Evolutionary conservation across 2,888 invertebrate genomes (phyloP), one percentile per base, ranked within the genome.

Genomic region (Patella caerulea): DNA sequence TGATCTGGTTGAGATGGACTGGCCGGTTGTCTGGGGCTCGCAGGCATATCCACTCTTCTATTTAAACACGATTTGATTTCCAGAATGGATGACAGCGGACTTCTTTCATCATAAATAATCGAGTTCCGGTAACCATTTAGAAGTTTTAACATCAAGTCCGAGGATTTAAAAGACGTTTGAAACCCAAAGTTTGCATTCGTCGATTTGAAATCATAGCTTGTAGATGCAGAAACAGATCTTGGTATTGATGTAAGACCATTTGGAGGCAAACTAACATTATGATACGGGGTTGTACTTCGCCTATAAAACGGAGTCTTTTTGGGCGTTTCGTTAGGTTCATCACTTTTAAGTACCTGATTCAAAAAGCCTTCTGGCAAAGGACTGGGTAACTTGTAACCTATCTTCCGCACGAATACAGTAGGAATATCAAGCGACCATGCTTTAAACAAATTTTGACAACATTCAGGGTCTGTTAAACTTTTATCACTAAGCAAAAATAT

Each of bases 321-420:
- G 14, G 12, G 19, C 11, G 12, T 24, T 24, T 24, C 24, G 19
- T 24, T 12, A 19, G 29, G 45, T 14, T n/a, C 72, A 17, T 72
- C 34, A 9, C 24, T 56, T 29, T 71, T 52, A 4, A 74, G 15
- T 3, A 52, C 45, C 7, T 76, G 71, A 56, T 74, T 53, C 54
- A 80, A 59, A n/a, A 81, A 65, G 2, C 73, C 19, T 29, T 81
- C 78, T 0, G 83, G 83, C n/a, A 83, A 74, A 3, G 80, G 80
- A 2, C 76, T 77, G 1, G 83, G 81, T n/a, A 83, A 56, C 4
- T 71, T 72, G 74, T 78, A 83, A 17, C 74, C 71, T 9, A 74
- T 74, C 14, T 79, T 77, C 52, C 82, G 79, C 17, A 83, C 73
- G 74, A 78, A 83, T 9, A 80, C 54, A n/a, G 76, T 78, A 14